Evolutionary conservation across 1,140 invertebrate genomes (phyloP).

Genomic region (Geopemphigus sp.): DNA sequence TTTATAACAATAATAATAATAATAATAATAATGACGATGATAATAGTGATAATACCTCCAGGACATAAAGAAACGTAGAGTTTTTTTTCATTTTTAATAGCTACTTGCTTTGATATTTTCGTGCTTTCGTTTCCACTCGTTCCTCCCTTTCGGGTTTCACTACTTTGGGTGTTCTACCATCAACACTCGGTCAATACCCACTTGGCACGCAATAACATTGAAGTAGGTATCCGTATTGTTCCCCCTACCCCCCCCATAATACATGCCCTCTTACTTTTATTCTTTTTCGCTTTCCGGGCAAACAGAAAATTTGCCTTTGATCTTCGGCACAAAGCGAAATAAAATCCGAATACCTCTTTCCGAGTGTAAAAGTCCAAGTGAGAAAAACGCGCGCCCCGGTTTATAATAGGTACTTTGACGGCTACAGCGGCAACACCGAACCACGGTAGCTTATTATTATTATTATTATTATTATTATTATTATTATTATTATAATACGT

Average conservation of each 20-base stretch:
- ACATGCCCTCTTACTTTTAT: constrained; percentile 21
- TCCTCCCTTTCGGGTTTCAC: not conserved
- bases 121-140: not conserved
- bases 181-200: constrained; percentile 43
- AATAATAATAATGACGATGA: not conserved
- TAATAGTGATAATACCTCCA: not conserved
- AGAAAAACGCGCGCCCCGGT: not conserved
- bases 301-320: constrained; percentile 32
- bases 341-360: constrained; percentile 24
- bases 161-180: constrained; percentile 17
- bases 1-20: not conserved
- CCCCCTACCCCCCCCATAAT: too few relatives aligned
- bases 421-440: not conserved
- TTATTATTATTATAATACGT: too few relatives aligned
- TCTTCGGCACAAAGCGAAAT: constrained; percentile 24
- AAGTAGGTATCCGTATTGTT: constrained; percentile 41
- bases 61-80: not conserved
- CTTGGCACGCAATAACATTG: constrained; percentile 41
- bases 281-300: not conserved
- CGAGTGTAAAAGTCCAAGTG: not conserved
- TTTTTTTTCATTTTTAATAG: constrained; percentile 28
- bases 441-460: not conserved
- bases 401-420: not conserved
- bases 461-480: too few relatives aligned
- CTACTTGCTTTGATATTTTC: constrained; percentile 41